Evolutionary conservation across 1,140 invertebrate species (phyloP), one percentile per base, ranked within the genome.

Genomic region (Brachionus sp.): DNA sequence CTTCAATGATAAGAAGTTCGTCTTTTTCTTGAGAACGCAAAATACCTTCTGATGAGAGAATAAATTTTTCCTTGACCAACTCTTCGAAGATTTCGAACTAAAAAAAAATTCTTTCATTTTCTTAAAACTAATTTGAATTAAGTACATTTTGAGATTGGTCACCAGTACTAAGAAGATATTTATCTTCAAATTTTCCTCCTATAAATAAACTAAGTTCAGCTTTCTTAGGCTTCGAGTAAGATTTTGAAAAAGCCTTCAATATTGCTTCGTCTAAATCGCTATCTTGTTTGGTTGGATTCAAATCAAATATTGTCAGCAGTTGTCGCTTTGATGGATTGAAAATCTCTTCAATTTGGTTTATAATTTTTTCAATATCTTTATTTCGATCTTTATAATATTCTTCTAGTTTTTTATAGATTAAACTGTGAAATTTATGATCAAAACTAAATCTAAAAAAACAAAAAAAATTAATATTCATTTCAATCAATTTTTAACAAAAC

Each of bases 191-290:
- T 23, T 70, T 39, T 39, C 66, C 66, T 16, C 37, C 35, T n/a
- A 37, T 39, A 70, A 70, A 70, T 13, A 70, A 16, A 9, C 16
- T 37, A 13, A 80, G 25, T 35, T 80, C 62, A 39, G 77, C 62
- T 29, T 29, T 29, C 57, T 80, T 80, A 0, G 37, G 23, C 16
- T 62, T 62, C 19, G 33, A 39, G 57, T 80, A 29, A 19, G 77
- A 25, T 16, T 80, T 50, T 25, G 39, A 50, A 46, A 46, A 75
- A 44, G 70, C 70, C 13, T 46, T 75, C 23, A 75, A 46, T 25
- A 75, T 75, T 25, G 70, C 70, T 50, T 75, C 70, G 23, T 75
- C 70, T 29, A 75, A 39, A 75, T 75, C 70, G 13, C 39, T 75
- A 19, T 75, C 70, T 46, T 75, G 19, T 13, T 75, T 75, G 44